Conservation (phyloP, 2,113 vertebrate genomes). For the Tautogolabrus adspersus region DNA sequence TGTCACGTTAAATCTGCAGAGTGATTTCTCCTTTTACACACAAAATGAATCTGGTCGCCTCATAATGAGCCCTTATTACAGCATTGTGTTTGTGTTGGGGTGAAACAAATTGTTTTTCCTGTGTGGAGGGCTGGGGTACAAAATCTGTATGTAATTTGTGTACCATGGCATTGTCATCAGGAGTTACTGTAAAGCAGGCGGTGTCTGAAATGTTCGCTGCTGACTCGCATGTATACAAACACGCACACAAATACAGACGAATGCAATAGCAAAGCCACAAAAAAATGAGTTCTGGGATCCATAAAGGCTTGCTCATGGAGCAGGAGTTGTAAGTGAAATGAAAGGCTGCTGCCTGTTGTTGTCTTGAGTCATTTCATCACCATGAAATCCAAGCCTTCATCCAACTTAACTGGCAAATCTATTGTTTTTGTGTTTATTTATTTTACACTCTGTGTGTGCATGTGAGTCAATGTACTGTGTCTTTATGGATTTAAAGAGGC, state of each 20-base stretch:
- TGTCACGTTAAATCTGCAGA: conserved; percentile 72
- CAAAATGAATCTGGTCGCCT: conserved; percentile 70
- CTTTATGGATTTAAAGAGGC: neutral
- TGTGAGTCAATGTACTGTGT: neutral
- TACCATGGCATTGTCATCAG: conserved; percentile 65
- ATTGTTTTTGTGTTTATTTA: neutral
- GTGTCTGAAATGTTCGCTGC: conserved; percentile 61
- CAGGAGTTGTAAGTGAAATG: conserved; percentile 62
- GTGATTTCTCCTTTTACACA: conserved; percentile 66
- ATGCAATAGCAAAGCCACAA: conserved; percentile 47
- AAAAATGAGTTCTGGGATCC: conserved; percentile 56
- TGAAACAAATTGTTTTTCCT: conserved; percentile 72
- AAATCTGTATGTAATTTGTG: conserved; percentile 69
- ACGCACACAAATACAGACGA: conserved; percentile 13
- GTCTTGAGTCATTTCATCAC: conserved; percentile 44
- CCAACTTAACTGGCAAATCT: conserved; percentile 19
- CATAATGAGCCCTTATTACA: conserved; percentile 74
- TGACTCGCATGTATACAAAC: conserved; percentile 36
- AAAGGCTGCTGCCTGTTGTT: conserved; percentile 57
- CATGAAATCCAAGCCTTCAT: conserved; percentile 33
- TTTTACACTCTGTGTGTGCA: neutral
- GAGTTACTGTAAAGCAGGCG: conserved; percentile 49
- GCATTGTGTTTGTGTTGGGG: conserved; percentile 71
- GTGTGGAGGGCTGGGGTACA: conserved; percentile 39
- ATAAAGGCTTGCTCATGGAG: conserved; percentile 53